phyloP scores from a whole-genome alignment of 2,888 invertebrate species.

The Hirtodrosophila cameraria region DNA sequence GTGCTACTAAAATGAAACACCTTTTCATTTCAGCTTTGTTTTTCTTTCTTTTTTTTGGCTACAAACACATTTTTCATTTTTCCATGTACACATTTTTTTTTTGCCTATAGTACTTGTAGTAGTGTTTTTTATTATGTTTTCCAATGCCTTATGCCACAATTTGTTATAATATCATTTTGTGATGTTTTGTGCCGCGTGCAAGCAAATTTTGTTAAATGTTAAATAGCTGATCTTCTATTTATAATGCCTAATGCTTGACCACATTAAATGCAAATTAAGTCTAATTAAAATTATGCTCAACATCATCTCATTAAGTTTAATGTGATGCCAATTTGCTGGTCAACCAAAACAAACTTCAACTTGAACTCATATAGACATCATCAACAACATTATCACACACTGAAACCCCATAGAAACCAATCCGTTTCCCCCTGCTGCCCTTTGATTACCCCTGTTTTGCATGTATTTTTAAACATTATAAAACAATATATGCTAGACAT shows the following conservation, averaged over 20 bases:
- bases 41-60: conserved; percentile 14
- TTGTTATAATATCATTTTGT: conserved; percentile 17
- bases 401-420: conserved; percentile 2
- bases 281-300: neutral
- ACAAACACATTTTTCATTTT: conserved; percentile 27
- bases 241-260: conserved; percentile 12
- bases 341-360: conserved; percentile 62
- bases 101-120: too few species aligned
- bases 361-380: conserved; percentile 61
- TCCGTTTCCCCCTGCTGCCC: neutral
- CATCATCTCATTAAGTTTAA: too few species aligned
- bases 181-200: conserved; percentile 62
- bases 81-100: conserved; percentile 6
- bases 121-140: conserved; percentile 45
- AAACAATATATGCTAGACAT: conserved; percentile 11
- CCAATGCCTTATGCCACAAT: neutral
- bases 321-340: too few species aligned
- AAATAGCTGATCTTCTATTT: conserved; percentile 35
- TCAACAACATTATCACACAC: conserved; percentile 3
- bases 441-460: conserved; percentile 17
- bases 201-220: conserved; percentile 48
- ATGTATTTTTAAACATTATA: conserved; percentile 37
- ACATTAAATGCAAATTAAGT: conserved; percentile 8
- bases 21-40: conserved; percentile 44
- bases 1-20: conserved; percentile 73